phyloP scores from a whole-genome alignment of 2,888 invertebrate genomes.

The Salpingus planirostris region DNA sequence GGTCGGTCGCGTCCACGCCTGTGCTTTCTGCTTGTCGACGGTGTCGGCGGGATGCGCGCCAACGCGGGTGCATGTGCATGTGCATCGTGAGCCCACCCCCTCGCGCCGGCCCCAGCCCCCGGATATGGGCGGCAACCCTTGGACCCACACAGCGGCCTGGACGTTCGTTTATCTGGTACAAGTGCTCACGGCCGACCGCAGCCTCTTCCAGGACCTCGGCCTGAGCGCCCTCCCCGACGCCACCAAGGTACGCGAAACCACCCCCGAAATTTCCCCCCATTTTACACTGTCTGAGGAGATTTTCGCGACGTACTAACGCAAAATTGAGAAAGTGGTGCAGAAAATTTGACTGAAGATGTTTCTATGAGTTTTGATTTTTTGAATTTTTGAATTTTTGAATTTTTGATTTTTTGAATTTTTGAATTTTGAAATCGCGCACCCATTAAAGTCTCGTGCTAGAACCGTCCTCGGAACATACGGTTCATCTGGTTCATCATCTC shows the following conservation, averaged over 20 bases:
- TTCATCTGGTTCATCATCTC: no score
- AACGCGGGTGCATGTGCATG: conserved; percentile 25
- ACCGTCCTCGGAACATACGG: no score
- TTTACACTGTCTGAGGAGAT: no score
- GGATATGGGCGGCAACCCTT: conserved; percentile 36
- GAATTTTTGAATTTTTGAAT: no score
- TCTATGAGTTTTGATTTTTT: no score
- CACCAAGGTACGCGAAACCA: conserved; percentile 39
- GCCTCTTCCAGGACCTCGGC: conserved; percentile 33
- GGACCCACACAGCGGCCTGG: conserved; percentile 33
- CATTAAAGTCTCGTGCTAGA: no score
- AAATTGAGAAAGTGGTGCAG: no score
- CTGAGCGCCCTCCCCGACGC: conserved; percentile 33
- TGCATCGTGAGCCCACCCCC: conserved; percentile 22
- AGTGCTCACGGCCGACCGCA: conserved; percentile 25
- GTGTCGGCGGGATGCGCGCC: conserved; percentile 19
- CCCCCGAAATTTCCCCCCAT: no score
- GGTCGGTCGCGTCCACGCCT: conserved; percentile 17
- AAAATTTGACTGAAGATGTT: no score
- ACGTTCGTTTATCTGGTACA: conserved; percentile 32
- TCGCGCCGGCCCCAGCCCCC: conserved; percentile 33
- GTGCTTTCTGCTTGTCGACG: conserved; percentile 11
- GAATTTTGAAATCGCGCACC: no score
- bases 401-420: no score
- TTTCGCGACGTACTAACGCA: no score